These are phyloP conservation scores for Melanocharis versteri DNA, from an alignment of 2,113 vertebrate species.

Conservation along the genomic window DNA sequence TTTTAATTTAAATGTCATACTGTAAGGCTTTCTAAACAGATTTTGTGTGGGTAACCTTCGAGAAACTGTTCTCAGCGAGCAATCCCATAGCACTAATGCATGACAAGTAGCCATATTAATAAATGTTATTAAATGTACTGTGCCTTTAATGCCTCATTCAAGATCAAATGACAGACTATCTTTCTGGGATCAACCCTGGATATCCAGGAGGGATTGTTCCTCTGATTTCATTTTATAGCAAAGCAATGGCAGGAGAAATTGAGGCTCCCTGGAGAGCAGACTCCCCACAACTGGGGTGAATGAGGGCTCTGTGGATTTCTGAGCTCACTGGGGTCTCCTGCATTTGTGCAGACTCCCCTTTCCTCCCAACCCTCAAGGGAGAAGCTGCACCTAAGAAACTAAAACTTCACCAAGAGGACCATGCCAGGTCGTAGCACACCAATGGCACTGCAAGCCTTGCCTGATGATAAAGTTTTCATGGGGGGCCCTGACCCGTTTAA, in stretches of 20 bases:
- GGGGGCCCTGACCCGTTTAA: not conserved
- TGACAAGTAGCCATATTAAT: not conserved
- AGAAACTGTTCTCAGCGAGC: not conserved
- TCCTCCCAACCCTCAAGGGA: not conserved
- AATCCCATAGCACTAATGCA: not conserved
- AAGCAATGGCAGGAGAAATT: not conserved
- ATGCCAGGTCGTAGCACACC: fast-evolving
- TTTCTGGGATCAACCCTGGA: not conserved
- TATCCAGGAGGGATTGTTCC: not conserved
- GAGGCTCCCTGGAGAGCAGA: not conserved
- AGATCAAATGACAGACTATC: not conserved
- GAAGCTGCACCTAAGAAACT: not conserved
- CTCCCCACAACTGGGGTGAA: fast-evolving
- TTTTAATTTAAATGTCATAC: constrained; percentile 29
- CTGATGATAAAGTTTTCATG: not conserved
- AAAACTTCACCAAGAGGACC: not conserved
- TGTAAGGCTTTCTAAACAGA: not conserved
- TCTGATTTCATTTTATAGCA: not conserved
- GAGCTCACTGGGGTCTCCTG: not conserved
- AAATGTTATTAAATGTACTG: not conserved
- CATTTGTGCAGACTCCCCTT: not conserved
- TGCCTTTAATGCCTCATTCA: not conserved
- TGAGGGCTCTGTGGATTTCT: fast-evolving
- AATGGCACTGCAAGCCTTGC: not conserved
- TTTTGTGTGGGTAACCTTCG: constrained; percentile 15